These are phyloP conservation scores for Acipenser ruthenus DNA, from an alignment of 2,797 vertebrate genomes.

Conservation along the genomic window DNA sequence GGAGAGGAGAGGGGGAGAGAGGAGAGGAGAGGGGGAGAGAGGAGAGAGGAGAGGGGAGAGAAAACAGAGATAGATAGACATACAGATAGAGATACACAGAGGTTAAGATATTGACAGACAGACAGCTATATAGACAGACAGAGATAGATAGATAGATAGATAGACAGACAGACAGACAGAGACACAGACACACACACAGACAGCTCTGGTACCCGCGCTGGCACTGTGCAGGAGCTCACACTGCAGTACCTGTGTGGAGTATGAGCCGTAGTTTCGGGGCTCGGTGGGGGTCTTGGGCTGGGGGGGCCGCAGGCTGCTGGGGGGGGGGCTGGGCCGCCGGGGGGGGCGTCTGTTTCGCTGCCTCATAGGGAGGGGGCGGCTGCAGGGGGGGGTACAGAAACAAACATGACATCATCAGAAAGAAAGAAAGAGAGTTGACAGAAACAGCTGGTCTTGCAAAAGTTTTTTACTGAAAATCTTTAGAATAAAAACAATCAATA, in stretches of 20 bases:
- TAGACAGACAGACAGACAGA: too few relatives aligned
- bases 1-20: too few relatives aligned
- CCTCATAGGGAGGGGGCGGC: slow-evolving; percentile 36
- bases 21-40: neutral
- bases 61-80: slow-evolving; percentile 23
- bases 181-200: too few relatives aligned
- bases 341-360: slow-evolving; percentile 7
- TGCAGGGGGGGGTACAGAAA: slow-evolving; percentile 26
- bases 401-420: too few relatives aligned
- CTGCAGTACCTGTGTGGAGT: slow-evolving; percentile 60
- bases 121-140: slow-evolving; percentile 37
- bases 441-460: too few relatives aligned
- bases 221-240: too few relatives aligned
- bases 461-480: too few relatives aligned
- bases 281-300: slow-evolving; percentile 65
- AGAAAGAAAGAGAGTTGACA: too few relatives aligned
- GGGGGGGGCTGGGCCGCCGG: slow-evolving; percentile 44
- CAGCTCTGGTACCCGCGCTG: too few relatives aligned
- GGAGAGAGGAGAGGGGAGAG: slow-evolving; percentile 19
- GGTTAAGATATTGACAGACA: too few relatives aligned
- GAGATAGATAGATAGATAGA: too few relatives aligned
- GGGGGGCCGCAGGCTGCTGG: slow-evolving; percentile 53
- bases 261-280: slow-evolving; percentile 85
- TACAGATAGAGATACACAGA: slow-evolving; percentile 5
- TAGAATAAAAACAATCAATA: too few relatives aligned